A percentile compares a stretch with the other conserved stretches of the same genome.
Evolutionary conservation across 2,797 vertebrate species (phyloP).

Genomic region (Poeciliopsis paucimaculata): DNA sequence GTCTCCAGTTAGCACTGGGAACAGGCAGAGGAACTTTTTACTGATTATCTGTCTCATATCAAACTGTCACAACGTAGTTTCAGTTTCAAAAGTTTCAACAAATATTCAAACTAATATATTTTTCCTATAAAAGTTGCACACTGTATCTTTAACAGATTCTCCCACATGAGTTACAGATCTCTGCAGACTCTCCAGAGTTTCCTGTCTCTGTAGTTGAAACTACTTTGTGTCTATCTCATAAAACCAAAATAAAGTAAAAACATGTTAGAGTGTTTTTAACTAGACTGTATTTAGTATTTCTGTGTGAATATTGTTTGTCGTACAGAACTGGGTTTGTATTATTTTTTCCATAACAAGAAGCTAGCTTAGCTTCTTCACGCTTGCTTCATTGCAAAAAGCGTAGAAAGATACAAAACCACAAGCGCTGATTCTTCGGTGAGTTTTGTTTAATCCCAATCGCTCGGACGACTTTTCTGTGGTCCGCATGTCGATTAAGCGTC

Average conservation of each 20-base stretch:
- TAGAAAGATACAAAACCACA: constrained; percentile 45
- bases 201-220: background rate
- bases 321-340: background rate
- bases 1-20: no score
- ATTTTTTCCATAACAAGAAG: constrained; percentile 10
- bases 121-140: no score
- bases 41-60: no score
- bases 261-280: background rate
- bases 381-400: constrained; percentile 21
- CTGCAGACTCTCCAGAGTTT: background rate
- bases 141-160: background rate
- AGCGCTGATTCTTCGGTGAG: constrained; percentile 28
- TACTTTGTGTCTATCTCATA: background rate
- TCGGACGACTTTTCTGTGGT: constrained; percentile 47
- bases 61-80: no score
- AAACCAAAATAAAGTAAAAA: background rate
- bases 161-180: background rate
- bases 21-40: no score
- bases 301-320: background rate
- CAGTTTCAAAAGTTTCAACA: no score
- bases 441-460: constrained; percentile 42
- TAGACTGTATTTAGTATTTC: background rate
- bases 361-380: constrained; percentile 23
- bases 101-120: no score
- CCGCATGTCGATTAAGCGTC: constrained; percentile 63